Evolutionary conservation across 2,888 invertebrate species (phyloP), one percentile per base, ranked within the genome.

Genomic region (Patella caerulea): DNA sequence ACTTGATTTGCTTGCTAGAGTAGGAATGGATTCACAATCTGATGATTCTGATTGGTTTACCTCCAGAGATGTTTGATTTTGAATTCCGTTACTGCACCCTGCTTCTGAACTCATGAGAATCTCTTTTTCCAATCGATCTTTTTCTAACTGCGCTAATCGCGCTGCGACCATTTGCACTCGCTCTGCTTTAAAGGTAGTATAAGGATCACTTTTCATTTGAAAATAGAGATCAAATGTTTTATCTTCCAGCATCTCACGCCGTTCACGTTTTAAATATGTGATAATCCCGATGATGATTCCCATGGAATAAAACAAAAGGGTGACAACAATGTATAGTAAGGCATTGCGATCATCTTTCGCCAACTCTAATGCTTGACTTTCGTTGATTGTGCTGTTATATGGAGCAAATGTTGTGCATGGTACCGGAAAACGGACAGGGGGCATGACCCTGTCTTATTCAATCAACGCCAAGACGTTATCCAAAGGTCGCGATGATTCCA

Each of bases 161-260:
- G 59, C 73, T 14, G 79, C 76, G 55, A 83, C 75, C 45, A 76
- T 71, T 52, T 82, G 80, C 19, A 84, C 84, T n/a, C 74, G 73
- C 24, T 81, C 79, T 77, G 77, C 76, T 70, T 84, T 83, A 55
- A 81, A 76, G 45, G 77, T 56, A 74, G 79, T 81, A 77, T 83
- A 85, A 0, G 85, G 85, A 70, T 86, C 86, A 55, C 80, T 71
- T 29, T 84, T 83, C 65, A 86, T 79, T 59, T 80, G 85, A 55
- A 91, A 83, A 83, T 89, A 91, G 75, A 88, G 85, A 72, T 89
- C 88, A 80, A 90, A 91, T 74, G 86, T 81, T 82, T 89, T 90
- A 74, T 88, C 88, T 79, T 91, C 91, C 78, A 90, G 88, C 76
- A 89, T 87, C 74, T 91, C 89, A 11, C 81, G 80, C 74, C 84